phyloP scores from a whole-genome alignment of 2,797 vertebrate genomes.

The Myotis daubentonii region DNA sequence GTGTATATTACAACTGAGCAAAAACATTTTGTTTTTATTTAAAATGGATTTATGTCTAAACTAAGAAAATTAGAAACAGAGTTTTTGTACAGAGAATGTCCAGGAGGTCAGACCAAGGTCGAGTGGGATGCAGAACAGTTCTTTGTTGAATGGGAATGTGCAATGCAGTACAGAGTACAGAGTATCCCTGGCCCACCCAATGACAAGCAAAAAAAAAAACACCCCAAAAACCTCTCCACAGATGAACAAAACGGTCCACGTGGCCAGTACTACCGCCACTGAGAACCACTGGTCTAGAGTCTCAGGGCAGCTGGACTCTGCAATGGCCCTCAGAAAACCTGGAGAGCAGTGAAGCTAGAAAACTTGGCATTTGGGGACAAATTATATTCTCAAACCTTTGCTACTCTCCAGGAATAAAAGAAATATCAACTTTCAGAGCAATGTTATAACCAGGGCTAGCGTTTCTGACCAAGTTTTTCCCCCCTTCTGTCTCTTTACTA shows the following conservation, averaged over 20 bases:
- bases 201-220: background rate
- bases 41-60: conserved; percentile 18
- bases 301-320: background rate
- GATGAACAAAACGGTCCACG: background rate
- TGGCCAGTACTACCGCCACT: rapidly evolving
- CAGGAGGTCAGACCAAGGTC: background rate
- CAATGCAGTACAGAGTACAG: background rate
- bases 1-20: background rate
- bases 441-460: background rate
- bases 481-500: background rate
- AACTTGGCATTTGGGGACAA: background rate
- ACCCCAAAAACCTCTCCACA: background rate
- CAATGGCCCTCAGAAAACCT: background rate
- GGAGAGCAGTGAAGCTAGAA: background rate
- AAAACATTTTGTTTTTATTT: conserved; percentile 1
- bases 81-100: background rate
- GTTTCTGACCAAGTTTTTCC: conserved; percentile 4
- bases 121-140: background rate
- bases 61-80: background rate
- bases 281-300: background rate
- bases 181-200: background rate
- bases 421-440: background rate
- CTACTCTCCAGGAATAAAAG: background rate
- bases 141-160: background rate
- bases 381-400: background rate